Conservation (phyloP, 2,113 vertebrate genomes). For the Axis porcinus region DNA sequence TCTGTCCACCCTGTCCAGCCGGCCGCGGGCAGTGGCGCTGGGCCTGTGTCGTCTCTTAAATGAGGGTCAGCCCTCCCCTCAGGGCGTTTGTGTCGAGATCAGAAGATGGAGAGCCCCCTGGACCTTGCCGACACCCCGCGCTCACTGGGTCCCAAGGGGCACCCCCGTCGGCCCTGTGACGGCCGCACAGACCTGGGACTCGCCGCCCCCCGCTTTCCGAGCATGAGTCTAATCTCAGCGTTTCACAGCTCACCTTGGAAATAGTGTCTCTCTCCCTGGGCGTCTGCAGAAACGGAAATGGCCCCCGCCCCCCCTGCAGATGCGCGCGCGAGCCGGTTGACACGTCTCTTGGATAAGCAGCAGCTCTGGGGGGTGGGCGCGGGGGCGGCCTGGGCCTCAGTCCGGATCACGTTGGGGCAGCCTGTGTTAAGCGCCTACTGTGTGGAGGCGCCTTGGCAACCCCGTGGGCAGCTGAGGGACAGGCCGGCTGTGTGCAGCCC, state of each 20-base stretch:
- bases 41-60: not conserved
- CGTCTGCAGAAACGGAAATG: slow-evolving; percentile 34
- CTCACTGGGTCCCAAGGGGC: not conserved
- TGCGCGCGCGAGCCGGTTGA: not conserved
- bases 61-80: not conserved
- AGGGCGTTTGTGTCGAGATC: not conserved
- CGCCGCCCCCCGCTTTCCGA: not conserved
- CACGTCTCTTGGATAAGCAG: not conserved
- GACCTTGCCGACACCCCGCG: rapidly evolving
- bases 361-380: not conserved
- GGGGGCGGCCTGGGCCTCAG: not conserved
- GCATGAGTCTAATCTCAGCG: slow-evolving; percentile 51
- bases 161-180: not conserved
- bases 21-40: rapidly evolving
- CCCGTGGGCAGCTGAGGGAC: not conserved
- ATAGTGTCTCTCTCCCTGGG: slow-evolving; percentile 45
- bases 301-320: not conserved
- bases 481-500: rapidly evolving
- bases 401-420: not conserved
- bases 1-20: not conserved
- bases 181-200: not conserved
- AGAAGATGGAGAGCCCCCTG: rapidly evolving
- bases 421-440: not conserved
- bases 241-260: slow-evolving; percentile 49
- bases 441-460: not conserved